Evolutionary conservation across 2,113 vertebrate genomes (phyloP), one percentile per base, ranked within the genome.

Genomic region (Eurystomus gularis): DNA sequence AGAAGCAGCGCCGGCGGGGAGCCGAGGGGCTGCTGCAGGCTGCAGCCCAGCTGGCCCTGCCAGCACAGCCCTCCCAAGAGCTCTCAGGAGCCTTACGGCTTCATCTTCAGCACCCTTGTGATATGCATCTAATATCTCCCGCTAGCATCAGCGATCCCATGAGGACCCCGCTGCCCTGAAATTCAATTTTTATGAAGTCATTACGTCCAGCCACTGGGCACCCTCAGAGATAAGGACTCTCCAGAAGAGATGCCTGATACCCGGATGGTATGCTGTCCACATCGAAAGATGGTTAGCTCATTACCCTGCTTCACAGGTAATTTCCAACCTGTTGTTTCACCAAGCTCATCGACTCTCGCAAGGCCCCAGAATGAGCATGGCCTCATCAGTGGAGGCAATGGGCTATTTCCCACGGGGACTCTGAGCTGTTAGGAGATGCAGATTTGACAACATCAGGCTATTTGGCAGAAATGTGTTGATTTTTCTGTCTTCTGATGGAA

Each of bases 111-210:
- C 70, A 15, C 10, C 83, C 57, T 4, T 7, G 17, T 76, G 60
- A 80, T 7, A 28, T 1, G 15, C 4, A 4, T 51, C 42, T 66
- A 7, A 23, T 88, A 42, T 90, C 35, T 91, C 85, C 46, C 87
- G 4, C 25, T 80, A 99, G 99, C 99, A 99, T 94, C 99, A 99
- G 91, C 98, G 98, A 97, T 99, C 99, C 82, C 99, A 99, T 7
- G 98, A 99, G 97, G 99, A 99, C 95, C 98, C 98, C 1, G 96
- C 98, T 16, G 99, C 99, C 29, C 96, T 99, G 83, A 98, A 97
- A 44, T 99, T 98, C 97, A 99, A 98, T 95, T 99, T 99, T 90
- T 99, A 99, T 73, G 98, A 99, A 91, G 99, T 99, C 77, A 99
- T 99, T 92, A 98, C 98, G 0, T 98, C 98, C 5, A 96, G 97